Base-by-base conservation (phyloP, 1,140 invertebrate species). In the Dolichoris vasculosae region DNA sequence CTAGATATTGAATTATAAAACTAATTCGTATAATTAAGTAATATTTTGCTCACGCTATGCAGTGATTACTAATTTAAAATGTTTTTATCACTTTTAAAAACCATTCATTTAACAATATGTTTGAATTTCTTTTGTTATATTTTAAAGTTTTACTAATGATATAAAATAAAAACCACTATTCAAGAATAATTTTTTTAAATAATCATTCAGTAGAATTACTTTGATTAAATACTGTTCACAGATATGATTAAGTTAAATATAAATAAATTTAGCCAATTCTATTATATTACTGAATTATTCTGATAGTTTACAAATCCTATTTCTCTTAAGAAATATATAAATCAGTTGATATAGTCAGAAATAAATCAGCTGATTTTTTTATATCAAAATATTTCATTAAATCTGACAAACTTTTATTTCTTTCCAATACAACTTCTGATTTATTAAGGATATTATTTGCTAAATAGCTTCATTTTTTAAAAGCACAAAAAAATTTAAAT, bases 11-110 rank as follows among this genome's bases (percentile, higher is more conserved):
- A 17, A 71, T 71, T 71, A n/a, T 46, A 43, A 67, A 80, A 67
- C 38, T 80, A 64, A 80, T 67, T 80, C 23, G 23, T 46, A 23
- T 26, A 67, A 46, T 46, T 9, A 38, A 38, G 32, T 51, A 59
- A 38, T 30, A 80, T 23, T 40, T 8, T 17, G n/a, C 26, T 30
- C 40, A 38, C 2, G 9, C 48, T 32, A 35, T 23, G n/a, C 80
- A 82, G 67, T 43, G 69, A 48, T 69, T 48, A 81, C 64, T 81
- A 81, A 81, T 81, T 81, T 17, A 46, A 63, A 63, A 59, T 40
- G 30, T 63, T 23, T 77, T 35, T 6, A 35, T 77, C 35, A 77
- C n/a, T 51, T 75, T 30, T 46, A n/a, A 46, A 75, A 43, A 20
- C 46, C 69, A 40, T 26, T 73, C 69, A 40, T 0, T 73, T 77